phyloP scores from a whole-genome alignment of 2,113 vertebrate genomes.

The Centrocercus urophasianus region DNA sequence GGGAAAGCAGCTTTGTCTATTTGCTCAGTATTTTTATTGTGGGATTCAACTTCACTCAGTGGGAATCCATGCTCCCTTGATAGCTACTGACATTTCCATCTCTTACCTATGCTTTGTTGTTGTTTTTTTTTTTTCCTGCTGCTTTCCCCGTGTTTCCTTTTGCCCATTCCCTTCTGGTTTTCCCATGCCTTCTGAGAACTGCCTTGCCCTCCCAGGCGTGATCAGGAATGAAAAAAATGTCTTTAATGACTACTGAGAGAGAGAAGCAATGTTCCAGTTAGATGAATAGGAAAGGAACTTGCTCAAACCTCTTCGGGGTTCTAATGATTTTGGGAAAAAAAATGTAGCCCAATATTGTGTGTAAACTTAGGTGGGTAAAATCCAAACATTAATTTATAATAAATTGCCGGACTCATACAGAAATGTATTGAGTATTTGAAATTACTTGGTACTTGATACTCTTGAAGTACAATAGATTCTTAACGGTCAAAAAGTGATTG shows the following conservation, averaged over 20 bases:
- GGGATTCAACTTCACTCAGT: not conserved
- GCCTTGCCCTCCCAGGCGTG: not conserved
- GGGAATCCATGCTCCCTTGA: not conserved
- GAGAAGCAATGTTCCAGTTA: not conserved
- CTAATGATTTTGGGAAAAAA: not conserved
- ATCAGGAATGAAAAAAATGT: not conserved
- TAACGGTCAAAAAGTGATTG: not conserved
- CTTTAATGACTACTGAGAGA: not conserved
- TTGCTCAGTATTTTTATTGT: slow-evolving; percentile 1
- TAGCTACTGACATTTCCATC: slow-evolving; percentile 2
- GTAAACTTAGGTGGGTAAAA: not conserved
- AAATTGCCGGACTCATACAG: not conserved
- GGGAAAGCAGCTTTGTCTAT: not conserved
- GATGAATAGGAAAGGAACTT: not conserved
- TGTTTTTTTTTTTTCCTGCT: not conserved
- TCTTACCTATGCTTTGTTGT: not conserved
- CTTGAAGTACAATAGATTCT: not conserved
- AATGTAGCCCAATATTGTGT: not conserved
- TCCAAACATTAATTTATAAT: not conserved
- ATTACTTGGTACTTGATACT: not conserved
- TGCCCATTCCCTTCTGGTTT: not conserved
- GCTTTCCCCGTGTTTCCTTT: not conserved
- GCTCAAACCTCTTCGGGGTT: not conserved
- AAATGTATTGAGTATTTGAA: not conserved
- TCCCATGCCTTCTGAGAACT: not conserved